These are phyloP conservation scores for Oxygymnocypris stewartii DNA, from an alignment of 2,113 vertebrate genomes.

Conservation along the genomic window DNA sequence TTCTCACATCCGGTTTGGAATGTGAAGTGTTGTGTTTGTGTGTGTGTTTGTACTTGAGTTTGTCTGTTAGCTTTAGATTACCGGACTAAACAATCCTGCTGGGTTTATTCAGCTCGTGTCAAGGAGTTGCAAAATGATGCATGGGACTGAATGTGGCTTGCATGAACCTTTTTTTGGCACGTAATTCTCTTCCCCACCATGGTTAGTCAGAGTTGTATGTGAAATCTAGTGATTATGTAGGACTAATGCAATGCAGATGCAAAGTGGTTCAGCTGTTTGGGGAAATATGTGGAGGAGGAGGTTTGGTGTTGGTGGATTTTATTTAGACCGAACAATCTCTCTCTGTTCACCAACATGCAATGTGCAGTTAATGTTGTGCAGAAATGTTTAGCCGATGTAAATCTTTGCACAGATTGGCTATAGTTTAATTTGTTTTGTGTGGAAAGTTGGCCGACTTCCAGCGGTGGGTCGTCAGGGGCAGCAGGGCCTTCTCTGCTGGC, in stretches of 20 bases:
- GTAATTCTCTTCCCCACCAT: not conserved
- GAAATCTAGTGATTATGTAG: not conserved
- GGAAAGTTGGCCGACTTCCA: not conserved
- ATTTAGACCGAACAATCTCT: conserved; percentile 32
- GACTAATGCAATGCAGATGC: not conserved
- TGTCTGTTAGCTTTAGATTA: conserved; percentile 43
- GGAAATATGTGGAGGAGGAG: conserved; percentile 8
- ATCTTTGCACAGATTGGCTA: conserved; percentile 34
- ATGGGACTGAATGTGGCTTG: not conserved
- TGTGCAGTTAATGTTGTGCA: conserved; percentile 34
- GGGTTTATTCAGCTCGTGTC: not conserved
- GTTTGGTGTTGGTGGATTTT: conserved; percentile 38
- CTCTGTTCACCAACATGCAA: conserved; percentile 6
- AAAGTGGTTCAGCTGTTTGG: conserved; percentile 20
- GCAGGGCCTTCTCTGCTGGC: too few relatives aligned
- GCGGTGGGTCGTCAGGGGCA: too few relatives aligned
- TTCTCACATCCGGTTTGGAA: conserved; percentile 42
- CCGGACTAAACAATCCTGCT: conserved; percentile 13
- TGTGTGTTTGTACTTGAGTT: conserved; percentile 57
- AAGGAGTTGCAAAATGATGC: not conserved
- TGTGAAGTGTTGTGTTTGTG: conserved; percentile 49
- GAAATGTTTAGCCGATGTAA: conserved; percentile 32
- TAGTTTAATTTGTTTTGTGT: conserved; percentile 27
- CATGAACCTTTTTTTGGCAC: not conserved
- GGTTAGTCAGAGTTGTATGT: not conserved